Conservation (phyloP, 1,140 invertebrate species). For the Caerostris extrusa region DNA sequence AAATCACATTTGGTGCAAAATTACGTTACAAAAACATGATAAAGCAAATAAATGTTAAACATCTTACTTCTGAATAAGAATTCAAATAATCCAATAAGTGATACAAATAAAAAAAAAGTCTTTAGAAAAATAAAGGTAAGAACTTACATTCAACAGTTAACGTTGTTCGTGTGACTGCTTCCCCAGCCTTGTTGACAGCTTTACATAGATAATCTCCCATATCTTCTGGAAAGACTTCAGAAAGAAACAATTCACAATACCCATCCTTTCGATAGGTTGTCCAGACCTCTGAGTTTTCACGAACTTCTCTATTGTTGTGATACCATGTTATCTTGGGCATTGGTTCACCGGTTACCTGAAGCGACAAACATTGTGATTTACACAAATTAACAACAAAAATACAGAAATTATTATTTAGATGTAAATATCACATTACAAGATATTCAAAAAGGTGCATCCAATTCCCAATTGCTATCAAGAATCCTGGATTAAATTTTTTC, state of each 20-base stretch:
- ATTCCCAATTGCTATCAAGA: too few species aligned
- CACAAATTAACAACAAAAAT: too few species aligned
- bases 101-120: too few species aligned
- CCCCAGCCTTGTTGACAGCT: conserved; percentile 92
- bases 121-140: too few species aligned
- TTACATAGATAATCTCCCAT: conserved; percentile 91
- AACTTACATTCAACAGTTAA: conserved; percentile 91
- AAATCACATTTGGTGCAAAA: too few species aligned
- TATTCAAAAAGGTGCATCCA: too few species aligned
- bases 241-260: conserved; percentile 91
- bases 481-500: too few species aligned
- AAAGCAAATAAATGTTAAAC: too few species aligned
- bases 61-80: too few species aligned
- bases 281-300: conserved; percentile 90
- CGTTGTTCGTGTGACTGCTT: conserved; percentile 89
- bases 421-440: too few species aligned
- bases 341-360: conserved; percentile 87
- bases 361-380: not conserved
- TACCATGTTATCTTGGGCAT: conserved; percentile 88
- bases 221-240: conserved; percentile 97
- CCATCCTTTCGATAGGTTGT: conserved; percentile 83
- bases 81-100: too few species aligned
- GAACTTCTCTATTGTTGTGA: conserved; percentile 87
- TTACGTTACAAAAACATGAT: not conserved
- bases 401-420: too few species aligned